Base-by-base conservation (phyloP, 2,888 invertebrate genomes). In the Drosophila subsilvestris region DNA sequence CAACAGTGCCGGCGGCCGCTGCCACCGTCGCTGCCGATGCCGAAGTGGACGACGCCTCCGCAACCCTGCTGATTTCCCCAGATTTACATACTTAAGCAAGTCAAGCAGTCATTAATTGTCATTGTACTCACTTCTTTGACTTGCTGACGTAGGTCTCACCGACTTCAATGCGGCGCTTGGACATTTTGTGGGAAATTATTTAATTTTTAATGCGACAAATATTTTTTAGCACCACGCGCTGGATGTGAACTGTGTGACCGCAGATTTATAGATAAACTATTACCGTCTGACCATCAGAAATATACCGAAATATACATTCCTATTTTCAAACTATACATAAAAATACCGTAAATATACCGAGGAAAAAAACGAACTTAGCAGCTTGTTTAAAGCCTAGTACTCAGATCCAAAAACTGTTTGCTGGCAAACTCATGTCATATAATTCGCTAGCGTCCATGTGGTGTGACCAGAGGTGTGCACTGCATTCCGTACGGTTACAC, bases 81-180 rank as follows among this genome's bases (percentile, higher is more conserved):
- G 12, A 60, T 29, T 18, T 10, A 18, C 27, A 58, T 17, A 10
- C 8, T 17, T n/a, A n/a, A 17, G 53, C 18, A 17, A 5, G 17
- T 8, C 51, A 14, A 58, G 22, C 12, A 3, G 1, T 8, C 9
- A 1, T 9, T 22, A 2, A 9, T 3, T n/a, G 12, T n/a, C n/a
- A 10, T 14, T 27, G 4, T 37, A 93, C 93, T 93, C 92, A 96
- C 97, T 95, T 94, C 93, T 95, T 94, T 92, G 95, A 95, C 67
- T 96, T 91, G 27, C 14, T 84, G 29, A 68, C 93, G 90, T 96
- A 97, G 4, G 97, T 96, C 90, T 97, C 97, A 89, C 96, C 94
- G 74, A 97, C 96, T 93, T 97, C 97, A 90, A 97, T 96, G 91
- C 97, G 94, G 86, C 97, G 94, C 92, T 97, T 97, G 50, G 97